Percentiles rank a stretch among this genome's conserved stretches.
Evolutionary conservation across 1,140 invertebrate genomes (phyloP).

Genomic region (Coelopa frigida): DNA sequence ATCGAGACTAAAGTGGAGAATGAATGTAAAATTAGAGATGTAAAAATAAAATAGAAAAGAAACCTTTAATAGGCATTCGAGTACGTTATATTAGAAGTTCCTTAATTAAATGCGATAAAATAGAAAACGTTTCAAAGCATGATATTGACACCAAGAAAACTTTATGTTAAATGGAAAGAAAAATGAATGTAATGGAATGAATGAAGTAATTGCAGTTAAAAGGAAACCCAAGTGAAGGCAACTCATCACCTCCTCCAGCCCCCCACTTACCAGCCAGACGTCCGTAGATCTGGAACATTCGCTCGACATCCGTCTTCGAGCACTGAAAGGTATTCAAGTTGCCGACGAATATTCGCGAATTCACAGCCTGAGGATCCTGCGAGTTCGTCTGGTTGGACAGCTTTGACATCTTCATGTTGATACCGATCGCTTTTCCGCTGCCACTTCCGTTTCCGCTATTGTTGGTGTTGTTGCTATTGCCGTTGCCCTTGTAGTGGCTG

Average conservation of each 20-base stretch:
- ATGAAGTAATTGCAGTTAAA: neutral
- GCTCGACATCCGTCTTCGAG: slow-evolving; percentile 79
- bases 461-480: slow-evolving; percentile 14
- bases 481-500: slow-evolving; percentile 22
- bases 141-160: too few species aligned
- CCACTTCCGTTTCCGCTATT: slow-evolving; percentile 10
- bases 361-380: slow-evolving; percentile 79
- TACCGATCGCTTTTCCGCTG: neutral
- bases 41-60: too few species aligned
- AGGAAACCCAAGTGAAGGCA: neutral
- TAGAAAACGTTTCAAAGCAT: too few species aligned
- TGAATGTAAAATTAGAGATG: too few species aligned
- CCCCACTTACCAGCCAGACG: slow-evolving; percentile 66
- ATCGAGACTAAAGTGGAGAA: too few species aligned
- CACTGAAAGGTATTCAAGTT: slow-evolving; percentile 87
- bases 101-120: too few species aligned
- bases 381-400: slow-evolving; percentile 82
- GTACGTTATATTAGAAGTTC: too few species aligned
- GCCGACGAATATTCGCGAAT: slow-evolving; percentile 81
- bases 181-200: neutral
- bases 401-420: slow-evolving; percentile 68
- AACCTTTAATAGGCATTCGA: too few species aligned
- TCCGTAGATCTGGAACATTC: slow-evolving; percentile 80
- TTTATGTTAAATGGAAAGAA: neutral
- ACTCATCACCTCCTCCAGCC: too few species aligned